phyloP scores from a whole-genome alignment of 2,797 vertebrate species.

The Triplophysa yarkandensis region DNA sequence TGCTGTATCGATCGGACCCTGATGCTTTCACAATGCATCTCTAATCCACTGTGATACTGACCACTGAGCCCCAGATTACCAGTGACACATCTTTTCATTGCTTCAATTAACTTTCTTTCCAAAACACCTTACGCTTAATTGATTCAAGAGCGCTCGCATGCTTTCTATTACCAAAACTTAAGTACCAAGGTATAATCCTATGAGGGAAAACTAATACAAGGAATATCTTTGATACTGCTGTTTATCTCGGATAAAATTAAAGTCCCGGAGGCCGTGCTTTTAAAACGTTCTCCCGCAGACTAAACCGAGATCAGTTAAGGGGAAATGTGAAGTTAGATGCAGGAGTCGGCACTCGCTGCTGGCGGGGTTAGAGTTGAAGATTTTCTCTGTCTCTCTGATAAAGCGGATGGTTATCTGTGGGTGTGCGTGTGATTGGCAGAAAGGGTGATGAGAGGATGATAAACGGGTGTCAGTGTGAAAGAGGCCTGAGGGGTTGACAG shows the following conservation, averaged over 20 bases:
- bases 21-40: constrained; percentile 44
- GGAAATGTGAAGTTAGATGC: constrained; percentile 40
- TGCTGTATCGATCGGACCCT: constrained; percentile 39
- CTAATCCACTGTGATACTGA: constrained; percentile 56
- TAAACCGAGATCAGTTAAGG: constrained; percentile 47
- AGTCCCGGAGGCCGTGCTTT: constrained; percentile 36
- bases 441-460: constrained; percentile 53
- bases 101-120: constrained; percentile 51
- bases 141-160: constrained; percentile 49
- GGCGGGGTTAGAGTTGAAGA: constrained; percentile 53
- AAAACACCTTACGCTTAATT: constrained; percentile 50
- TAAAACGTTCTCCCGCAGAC: constrained; percentile 50
- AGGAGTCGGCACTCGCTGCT: constrained; percentile 34
- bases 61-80: constrained; percentile 50
- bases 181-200: constrained; percentile 43
- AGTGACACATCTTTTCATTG: constrained; percentile 40
- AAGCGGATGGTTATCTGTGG: constrained; percentile 58
- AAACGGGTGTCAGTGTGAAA: constrained; percentile 57
- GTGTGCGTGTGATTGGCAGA: constrained; percentile 51
- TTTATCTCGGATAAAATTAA: constrained; percentile 56
- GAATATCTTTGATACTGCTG: constrained; percentile 51
- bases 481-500: constrained; percentile 56
- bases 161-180: constrained; percentile 51
- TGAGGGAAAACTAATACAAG: constrained; percentile 34
- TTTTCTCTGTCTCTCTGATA: constrained; percentile 51